Conservation (phyloP, 2,113 vertebrate species). For the Haemorhous mexicanus region DNA sequence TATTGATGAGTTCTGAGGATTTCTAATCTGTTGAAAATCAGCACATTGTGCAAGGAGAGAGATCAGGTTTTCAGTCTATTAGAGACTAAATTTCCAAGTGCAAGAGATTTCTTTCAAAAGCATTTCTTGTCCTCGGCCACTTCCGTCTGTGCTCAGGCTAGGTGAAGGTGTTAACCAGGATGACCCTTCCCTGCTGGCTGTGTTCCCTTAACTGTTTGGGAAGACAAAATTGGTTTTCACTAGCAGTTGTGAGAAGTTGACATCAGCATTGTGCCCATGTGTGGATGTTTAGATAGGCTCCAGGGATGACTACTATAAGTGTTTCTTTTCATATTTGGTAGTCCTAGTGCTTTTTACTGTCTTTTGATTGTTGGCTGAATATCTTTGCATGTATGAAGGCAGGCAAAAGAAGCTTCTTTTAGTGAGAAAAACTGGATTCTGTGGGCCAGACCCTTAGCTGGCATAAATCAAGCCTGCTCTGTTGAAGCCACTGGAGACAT, state of each 20-base stretch:
- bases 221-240: not conserved
- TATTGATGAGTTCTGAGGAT: constrained; percentile 50
- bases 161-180: not conserved
- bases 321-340: not conserved
- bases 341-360: not conserved
- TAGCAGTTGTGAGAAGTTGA: not conserved
- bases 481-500: not conserved
- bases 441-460: not conserved
- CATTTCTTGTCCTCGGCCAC: not conserved
- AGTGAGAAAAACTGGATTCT: constrained; percentile 2
- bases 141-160: not conserved
- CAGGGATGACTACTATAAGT: not conserved
- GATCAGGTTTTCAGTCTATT: constrained; percentile 4
- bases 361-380: not conserved
- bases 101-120: not conserved
- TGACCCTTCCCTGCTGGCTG: not conserved
- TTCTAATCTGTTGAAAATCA: constrained; percentile 52
- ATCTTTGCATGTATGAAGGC: not conserved
- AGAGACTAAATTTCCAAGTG: not conserved
- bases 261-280: not conserved
- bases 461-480: not conserved
- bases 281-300: not conserved
- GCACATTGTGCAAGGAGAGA: not conserved
- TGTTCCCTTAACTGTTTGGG: not conserved
- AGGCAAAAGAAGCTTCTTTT: not conserved